Evolutionary conservation across 2,113 vertebrate genomes (phyloP).

Genomic region (Taurulus bubalis): DNA sequence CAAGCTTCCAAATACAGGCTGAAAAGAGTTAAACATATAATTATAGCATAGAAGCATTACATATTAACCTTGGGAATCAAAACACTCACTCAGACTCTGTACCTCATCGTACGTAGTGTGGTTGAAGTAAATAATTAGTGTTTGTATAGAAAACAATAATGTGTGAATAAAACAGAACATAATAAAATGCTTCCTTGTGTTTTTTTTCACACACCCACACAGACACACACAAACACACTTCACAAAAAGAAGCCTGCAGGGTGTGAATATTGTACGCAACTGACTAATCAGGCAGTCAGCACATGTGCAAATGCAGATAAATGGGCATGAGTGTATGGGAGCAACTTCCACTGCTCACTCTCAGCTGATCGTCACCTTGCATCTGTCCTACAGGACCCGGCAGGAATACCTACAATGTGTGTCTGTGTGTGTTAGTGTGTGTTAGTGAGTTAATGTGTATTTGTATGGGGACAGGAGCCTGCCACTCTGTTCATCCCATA

Average conservation of each 20-base stretch:
- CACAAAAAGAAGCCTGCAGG: slow-evolving; percentile 24
- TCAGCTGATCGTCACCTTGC: slow-evolving; percentile 50
- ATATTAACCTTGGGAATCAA: slow-evolving; percentile 1
- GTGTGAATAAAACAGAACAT: slow-evolving; percentile 17
- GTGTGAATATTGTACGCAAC: slow-evolving; percentile 51
- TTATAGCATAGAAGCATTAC: not conserved
- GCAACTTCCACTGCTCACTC: slow-evolving; percentile 29
- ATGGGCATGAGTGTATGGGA: slow-evolving; percentile 38
- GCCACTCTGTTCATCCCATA: slow-evolving; percentile 73
- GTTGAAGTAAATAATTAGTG: not conserved
- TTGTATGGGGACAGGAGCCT: slow-evolving; percentile 51
- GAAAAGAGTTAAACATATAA: not conserved
- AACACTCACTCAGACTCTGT: not conserved
- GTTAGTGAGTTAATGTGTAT: slow-evolving; percentile 5
- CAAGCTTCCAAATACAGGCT: not conserved
- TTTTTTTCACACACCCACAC: not conserved
- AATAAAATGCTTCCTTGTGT: slow-evolving; percentile 8
- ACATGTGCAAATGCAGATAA: slow-evolving; percentile 77
- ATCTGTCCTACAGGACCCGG: slow-evolving; percentile 52
- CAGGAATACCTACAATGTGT: slow-evolving; percentile 41
- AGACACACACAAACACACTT: slow-evolving; percentile 19
- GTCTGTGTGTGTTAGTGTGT: slow-evolving; percentile 14
- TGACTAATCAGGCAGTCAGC: slow-evolving; percentile 71
- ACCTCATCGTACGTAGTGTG: not conserved
- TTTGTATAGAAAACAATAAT: slow-evolving; percentile 24